Percentiles rank a stretch among this genome's conserved stretches.
phyloP scores from a whole-genome alignment of 2,113 vertebrate species.

The Psammodynastes pulverulentus region DNA sequence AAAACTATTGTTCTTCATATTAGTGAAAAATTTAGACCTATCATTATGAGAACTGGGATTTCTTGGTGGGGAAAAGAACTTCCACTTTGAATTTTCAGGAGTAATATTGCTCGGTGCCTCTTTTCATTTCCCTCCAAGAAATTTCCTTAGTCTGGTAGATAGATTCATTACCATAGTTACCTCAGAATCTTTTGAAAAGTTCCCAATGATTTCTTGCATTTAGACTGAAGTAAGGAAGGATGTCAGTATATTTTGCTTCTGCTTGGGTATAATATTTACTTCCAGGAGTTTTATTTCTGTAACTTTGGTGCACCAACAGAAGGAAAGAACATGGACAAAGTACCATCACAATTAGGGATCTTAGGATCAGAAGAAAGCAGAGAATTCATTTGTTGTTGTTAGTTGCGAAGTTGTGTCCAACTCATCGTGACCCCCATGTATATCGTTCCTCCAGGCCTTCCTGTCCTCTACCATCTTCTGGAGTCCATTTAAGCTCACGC shows the following conservation, averaged over 20 bases:
- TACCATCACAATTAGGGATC: background rate
- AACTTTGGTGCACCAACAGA: background rate
- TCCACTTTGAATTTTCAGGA: background rate
- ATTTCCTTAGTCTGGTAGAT: background rate
- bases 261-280: background rate
- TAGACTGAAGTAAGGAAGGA: background rate
- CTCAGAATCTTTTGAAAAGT: background rate
- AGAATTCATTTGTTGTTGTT: too few species aligned
- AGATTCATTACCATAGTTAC: background rate
- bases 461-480: too few species aligned
- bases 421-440: too few species aligned
- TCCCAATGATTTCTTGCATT: background rate
- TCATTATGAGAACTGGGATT: background rate
- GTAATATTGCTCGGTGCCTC: background rate
- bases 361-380: too few species aligned
- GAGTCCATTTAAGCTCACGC: too few species aligned
- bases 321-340: background rate
- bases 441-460: too few species aligned
- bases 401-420: too few species aligned
- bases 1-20: background rate
- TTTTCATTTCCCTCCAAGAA: background rate
- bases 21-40: background rate
- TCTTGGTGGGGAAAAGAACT: background rate
- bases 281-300: background rate
- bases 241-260: background rate